A percentile compares a stretch with the other conserved stretches of the same genome.
These are phyloP conservation scores for Clinocottus analis DNA, from an alignment of 2,113 vertebrate species.

Conservation along the genomic window DNA sequence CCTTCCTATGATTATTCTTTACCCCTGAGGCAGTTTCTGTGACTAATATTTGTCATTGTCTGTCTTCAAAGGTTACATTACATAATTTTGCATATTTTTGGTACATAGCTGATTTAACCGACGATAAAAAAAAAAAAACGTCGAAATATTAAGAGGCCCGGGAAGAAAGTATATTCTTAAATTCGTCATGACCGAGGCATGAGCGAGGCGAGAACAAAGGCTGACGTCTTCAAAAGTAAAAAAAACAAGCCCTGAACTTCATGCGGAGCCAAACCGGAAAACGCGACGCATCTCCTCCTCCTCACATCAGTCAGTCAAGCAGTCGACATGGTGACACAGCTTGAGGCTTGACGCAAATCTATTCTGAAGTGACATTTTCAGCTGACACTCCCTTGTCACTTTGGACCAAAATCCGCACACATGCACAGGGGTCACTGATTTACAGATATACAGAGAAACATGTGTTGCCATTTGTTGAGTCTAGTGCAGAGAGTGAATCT, in stretches of 20 bases:
- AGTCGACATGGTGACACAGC: slow-evolving; percentile 52
- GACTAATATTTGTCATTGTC: slow-evolving; percentile 73
- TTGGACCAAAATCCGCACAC: slow-evolving; percentile 67
- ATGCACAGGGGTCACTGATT: slow-evolving; percentile 72
- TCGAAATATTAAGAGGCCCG: slow-evolving; percentile 25
- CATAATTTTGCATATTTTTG: slow-evolving; percentile 64
- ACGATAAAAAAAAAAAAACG: slow-evolving; percentile 23
- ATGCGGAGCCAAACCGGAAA: slow-evolving; percentile 19
- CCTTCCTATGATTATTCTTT: slow-evolving; percentile 56
- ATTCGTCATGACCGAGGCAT: background rate
- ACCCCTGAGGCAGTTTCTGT: slow-evolving; percentile 49
- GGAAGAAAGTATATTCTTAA: slow-evolving; percentile 16
- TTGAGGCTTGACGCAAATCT: slow-evolving; percentile 82
- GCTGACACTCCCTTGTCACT: slow-evolving; percentile 80
- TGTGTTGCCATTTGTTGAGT: slow-evolving; percentile 57
- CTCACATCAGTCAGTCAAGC: slow-evolving; percentile 65
- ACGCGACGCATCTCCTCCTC: slow-evolving; percentile 36
- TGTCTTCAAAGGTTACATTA: slow-evolving; percentile 71
- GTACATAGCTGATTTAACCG: slow-evolving; percentile 20
- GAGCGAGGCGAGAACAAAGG: background rate
- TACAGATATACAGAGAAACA: slow-evolving; percentile 50
- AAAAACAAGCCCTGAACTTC: slow-evolving; percentile 32
- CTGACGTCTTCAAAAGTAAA: background rate
- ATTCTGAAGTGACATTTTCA: slow-evolving; percentile 86
- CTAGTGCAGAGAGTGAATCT: slow-evolving; percentile 1